Base-by-base conservation (phyloP, 2,888 invertebrate species). In the Myopa testacea region DNA sequence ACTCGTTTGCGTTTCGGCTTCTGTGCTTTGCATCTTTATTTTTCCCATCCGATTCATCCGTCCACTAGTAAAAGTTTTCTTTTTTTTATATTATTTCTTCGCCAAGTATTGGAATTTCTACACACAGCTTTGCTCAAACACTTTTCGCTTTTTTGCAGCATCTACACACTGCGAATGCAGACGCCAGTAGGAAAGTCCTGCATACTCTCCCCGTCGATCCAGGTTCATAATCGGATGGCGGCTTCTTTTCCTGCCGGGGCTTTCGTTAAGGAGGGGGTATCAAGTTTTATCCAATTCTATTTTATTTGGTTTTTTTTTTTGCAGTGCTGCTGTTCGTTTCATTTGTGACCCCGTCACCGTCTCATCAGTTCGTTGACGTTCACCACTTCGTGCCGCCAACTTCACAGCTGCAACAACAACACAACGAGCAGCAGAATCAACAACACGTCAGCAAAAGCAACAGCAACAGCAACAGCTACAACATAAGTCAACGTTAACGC, bases 311-410 rank as follows among this genome's bases (percentile, higher is more conserved):
- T 68, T 73, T 69, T 76, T 62, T 72, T 16, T 74, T 68, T 73
- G 14, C 40, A 63, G 10, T 73, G 14, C 40, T 69, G 10, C 40
- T 40, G 62, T 60, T 78, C 75, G 75, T 65, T 71, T 67, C 75
- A 74, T 75, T 79, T 72, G 50, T 79, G 77, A 77, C 79, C 79
- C 79, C 79, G 77, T 77, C 79, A 75, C 71, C 77, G 79, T 77
- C 74, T 71, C 79, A 77, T 77, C 79, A 79, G 79, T 79, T 79
- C 79, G 77, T 79, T 79, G 79, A 79, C 79, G 76, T 76, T 67
- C 75, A 55, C 58, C 52, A 37, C n/a, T 65, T 62, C 38, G 12
- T 34, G 67, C 75, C 34, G 50, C 67, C 52, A 62, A 62, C 75
- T 8, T 62, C 45, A 34, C 77, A 60, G 40, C 45, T 38, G 16